Evolutionary conservation across 2,888 invertebrate genomes (phyloP), one percentile per base, ranked within the genome.

Genomic region (Synanthedon formicaeformis): DNA sequence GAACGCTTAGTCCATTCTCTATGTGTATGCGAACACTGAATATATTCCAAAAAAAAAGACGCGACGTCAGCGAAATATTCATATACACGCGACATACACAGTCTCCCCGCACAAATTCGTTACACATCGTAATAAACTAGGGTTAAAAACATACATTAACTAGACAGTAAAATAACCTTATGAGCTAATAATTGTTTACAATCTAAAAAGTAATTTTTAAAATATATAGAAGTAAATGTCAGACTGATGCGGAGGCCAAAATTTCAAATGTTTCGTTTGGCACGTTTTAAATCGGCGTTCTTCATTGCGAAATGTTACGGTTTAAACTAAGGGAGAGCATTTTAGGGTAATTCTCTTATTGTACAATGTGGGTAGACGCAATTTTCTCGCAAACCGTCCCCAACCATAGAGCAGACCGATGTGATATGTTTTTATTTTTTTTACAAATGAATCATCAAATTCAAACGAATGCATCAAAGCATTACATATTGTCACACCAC

Each of bases 91-190:
- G 84, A 83, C 83, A 81, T 78, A 82, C 82, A 73, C 34, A 34
- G 70, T 67, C 71, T 73, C 72, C 69, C 23, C 23, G 23, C 23
- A 68, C 69, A 78, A 78, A 75, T 73, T 34, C 34, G 71, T 79
- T 79, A 82, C 73, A 45, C 14, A 13, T 45, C 27, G 34, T 34
- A 34, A 34, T 75, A 62, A 66, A 69, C 79, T 84, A 85, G 64
- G 79, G 75, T 83, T 86, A 83, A 78, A 34, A 78, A 83, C 81
- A 45, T 45, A 45, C 45, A 45, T 45, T 45, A 45, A 45, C 76
- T 82, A 82, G 71, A 80, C 73, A 80, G 73, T 82, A 82, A 73
- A 80, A 80, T 84, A 78, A 79, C 83, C 23, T 85, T 85, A 85
- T 66, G 69, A 62, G 8, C 81, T 83, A 84, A 56, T 68, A 78